Evolutionary conservation across 1,140 invertebrate species (phyloP), one percentile per base, ranked within the genome.

Genomic region (Ostrea denselamellosa): DNA sequence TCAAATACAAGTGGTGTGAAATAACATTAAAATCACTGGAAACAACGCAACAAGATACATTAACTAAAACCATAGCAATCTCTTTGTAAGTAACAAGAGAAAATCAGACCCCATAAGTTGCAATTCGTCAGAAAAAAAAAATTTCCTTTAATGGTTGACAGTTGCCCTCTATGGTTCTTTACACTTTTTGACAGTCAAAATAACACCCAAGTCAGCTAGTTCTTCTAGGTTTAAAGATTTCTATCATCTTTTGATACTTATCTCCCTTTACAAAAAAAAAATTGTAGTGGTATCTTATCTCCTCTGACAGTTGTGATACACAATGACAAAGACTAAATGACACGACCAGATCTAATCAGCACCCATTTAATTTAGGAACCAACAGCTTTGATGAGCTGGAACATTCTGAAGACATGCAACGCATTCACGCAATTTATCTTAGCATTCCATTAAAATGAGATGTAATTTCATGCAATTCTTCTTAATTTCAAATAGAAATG

Each of bases 151-250:
- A 77, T 77, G 7, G 12, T 28, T 28, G 25, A 25, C 14, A 34
- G 28, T 77, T 28, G 68, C 28, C 25, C 10, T 77, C 25, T 77
- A 9, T 34, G 28, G 28, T 34, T 34, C 68, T 34, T 77, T 34
- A 77, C 68, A 77, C 68, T 77, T 28, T 77, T 22, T 34, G 28
- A 77, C 68, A 77, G 68, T 77, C 68, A 77, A 34, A 77, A 28
- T 77, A 77, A 34, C 68, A 77, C 25, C 12, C 58, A 17, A 62
- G 14, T 62, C 58, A 62, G 58, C 58, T 17, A 62, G 58, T n/a
- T 19, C 7, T 17, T 19, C 17, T 17, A 7, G 58, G 58, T 62
- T 62, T 62, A 62, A 62, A 62, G 58, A 62, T 62, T 12, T n/a
- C 14, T 19, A 62, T 62, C 58, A 62, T 62, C 58, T 0, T 17